Percentiles rank a stretch among this genome's conserved stretches.
Evolutionary conservation across 2,113 vertebrate genomes (phyloP).

Genomic region (Chaenocephalus aceratus): DNA sequence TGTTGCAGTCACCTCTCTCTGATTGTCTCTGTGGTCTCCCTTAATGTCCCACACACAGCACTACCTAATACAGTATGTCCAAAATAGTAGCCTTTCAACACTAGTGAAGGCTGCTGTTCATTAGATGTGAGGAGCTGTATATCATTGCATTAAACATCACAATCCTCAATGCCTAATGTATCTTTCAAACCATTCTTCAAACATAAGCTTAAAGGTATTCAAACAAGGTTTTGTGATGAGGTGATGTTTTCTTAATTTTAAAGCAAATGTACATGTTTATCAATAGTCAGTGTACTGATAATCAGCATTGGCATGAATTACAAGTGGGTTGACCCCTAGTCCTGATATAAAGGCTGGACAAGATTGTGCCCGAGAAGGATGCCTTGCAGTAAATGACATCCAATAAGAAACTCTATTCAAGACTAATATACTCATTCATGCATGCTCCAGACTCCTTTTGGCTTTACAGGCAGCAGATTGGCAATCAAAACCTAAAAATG

Average conservation of each 20-base stretch:
- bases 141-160: not conserved
- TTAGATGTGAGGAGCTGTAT: not conserved
- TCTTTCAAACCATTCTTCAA: not conserved
- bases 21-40: not conserved
- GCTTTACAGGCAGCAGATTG: conserved; percentile 33
- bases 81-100: not conserved
- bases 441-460: conserved; percentile 30
- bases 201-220: not conserved
- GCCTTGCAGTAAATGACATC: conserved; percentile 45
- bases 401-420: conserved; percentile 56
- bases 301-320: not conserved
- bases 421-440: conserved; percentile 46
- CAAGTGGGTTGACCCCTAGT: too few species aligned
- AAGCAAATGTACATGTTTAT: not conserved
- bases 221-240: too few species aligned
- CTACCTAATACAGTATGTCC: not conserved
- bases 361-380: conserved; percentile 1
- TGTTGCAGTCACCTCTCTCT: not conserved
- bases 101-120: not conserved
- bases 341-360: conserved; percentile 51
- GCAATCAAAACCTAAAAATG: conserved; percentile 59
- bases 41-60: not conserved
- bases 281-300: not conserved
- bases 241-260: not conserved
- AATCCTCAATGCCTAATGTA: not conserved